A percentile compares a stretch with the other conserved stretches of the same genome.
phyloP scores from a whole-genome alignment of 2,888 invertebrate species.

The Calliphora vomitoria region DNA sequence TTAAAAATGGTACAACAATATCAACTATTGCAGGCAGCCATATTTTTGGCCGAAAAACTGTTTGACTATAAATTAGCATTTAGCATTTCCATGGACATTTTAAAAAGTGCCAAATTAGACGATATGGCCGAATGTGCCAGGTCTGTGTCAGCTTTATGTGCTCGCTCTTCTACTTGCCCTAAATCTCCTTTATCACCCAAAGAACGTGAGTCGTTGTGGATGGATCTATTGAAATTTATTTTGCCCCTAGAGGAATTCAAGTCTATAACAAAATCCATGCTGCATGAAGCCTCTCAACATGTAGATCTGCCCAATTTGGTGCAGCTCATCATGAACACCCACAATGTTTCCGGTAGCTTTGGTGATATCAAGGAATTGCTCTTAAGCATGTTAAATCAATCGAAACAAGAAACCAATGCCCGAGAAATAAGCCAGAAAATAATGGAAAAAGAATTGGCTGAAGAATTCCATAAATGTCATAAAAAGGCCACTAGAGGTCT shows the following conservation, averaged over 20 bases:
- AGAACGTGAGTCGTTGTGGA: constrained; percentile 85
- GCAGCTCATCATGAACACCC: constrained; percentile 86
- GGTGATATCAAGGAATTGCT: constrained; percentile 87
- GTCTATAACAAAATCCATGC: constrained; percentile 84
- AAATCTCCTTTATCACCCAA: constrained; percentile 83
- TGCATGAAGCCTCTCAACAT: constrained; percentile 86
- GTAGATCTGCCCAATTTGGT: constrained; percentile 86
- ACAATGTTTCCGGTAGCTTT: constrained; percentile 85
- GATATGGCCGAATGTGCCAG: constrained; percentile 77
- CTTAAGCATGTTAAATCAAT: constrained; percentile 90
- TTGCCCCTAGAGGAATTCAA: constrained; percentile 84
- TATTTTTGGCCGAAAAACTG: constrained; percentile 90
- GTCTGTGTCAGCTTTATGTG: constrained; percentile 83
- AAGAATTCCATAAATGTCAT: constrained; percentile 81
- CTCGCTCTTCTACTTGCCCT: constrained; percentile 82
- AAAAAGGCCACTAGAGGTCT: constrained; percentile 81
- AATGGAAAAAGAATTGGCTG: constrained; percentile 88
- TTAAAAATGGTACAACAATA: constrained; percentile 87
- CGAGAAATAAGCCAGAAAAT: constrained; percentile 88
- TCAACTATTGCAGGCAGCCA: constrained; percentile 88
- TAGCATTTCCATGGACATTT: constrained; percentile 86
- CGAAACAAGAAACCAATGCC: constrained; percentile 90
- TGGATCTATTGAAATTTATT: constrained; percentile 84
- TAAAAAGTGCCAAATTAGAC: constrained; percentile 78
- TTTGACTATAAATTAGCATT: constrained; percentile 91